phyloP scores from a whole-genome alignment of 2,113 vertebrate genomes.

The Oreochromis spilurus region DNA sequence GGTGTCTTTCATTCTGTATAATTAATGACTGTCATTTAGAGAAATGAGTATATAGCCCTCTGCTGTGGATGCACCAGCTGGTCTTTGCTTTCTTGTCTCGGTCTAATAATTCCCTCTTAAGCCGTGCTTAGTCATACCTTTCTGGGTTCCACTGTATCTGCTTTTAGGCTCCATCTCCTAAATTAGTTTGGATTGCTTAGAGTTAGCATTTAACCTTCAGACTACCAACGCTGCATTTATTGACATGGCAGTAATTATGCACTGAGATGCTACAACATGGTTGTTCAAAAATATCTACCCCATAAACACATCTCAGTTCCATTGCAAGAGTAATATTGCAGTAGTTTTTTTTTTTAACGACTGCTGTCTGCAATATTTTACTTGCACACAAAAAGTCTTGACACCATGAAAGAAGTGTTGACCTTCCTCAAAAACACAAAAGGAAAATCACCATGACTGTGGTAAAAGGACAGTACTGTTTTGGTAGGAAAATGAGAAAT shows the following conservation, averaged over 20 bases:
- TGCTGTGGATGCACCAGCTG: neutral
- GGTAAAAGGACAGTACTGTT: neutral
- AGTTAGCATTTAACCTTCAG: neutral
- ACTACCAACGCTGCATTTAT: neutral
- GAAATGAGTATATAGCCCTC: neutral
- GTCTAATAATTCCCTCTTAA: constrained; percentile 43
- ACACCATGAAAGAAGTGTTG: neutral
- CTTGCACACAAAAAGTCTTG: neutral
- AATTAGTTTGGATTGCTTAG: constrained; percentile 22
- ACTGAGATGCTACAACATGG: neutral
- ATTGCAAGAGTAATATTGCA: neutral
- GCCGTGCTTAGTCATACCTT: constrained; percentile 25
- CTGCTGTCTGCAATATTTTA: neutral
- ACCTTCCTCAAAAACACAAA: neutral
- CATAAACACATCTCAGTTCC: neutral
- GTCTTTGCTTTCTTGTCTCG: neutral
- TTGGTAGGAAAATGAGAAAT: neutral
- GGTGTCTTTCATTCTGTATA: neutral
- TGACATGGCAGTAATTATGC: neutral
- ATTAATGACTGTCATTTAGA: neutral
- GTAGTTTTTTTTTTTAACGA: neutral
- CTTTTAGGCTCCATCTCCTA: constrained; percentile 5
- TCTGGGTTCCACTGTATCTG: neutral
- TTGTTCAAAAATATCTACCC: neutral
- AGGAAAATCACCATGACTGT: neutral